These are phyloP conservation scores for Gavia stellata DNA, from an alignment of 2,113 vertebrate species.

Conservation along the genomic window DNA sequence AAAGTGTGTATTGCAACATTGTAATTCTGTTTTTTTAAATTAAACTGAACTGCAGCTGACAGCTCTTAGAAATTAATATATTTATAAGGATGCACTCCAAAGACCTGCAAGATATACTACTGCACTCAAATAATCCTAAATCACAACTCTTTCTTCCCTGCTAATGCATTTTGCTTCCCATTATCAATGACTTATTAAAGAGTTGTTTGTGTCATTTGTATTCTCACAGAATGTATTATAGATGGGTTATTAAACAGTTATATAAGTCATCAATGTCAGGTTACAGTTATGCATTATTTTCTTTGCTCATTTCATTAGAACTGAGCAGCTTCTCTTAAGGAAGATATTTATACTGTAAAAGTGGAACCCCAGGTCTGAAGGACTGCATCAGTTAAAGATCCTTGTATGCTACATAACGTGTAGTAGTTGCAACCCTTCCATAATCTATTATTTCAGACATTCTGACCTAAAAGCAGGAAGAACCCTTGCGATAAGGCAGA, in stretches of 20 bases:
- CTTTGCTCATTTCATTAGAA: not conserved
- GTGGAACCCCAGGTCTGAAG: not conserved
- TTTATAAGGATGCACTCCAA: not conserved
- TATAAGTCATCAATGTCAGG: not conserved
- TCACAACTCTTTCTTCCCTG: not conserved
- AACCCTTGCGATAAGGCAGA: not conserved
- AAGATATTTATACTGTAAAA: not conserved
- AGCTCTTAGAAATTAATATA: not conserved
- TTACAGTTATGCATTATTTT: not conserved
- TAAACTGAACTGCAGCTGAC: not conserved
- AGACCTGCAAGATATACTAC: not conserved
- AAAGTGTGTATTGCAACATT: not conserved
- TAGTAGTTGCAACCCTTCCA: not conserved
- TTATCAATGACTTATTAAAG: constrained; percentile 7
- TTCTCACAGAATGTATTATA: not conserved
- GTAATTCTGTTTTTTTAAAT: not conserved
- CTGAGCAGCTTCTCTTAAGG: not conserved
- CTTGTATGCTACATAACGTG: not conserved
- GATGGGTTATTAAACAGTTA: constrained; percentile 2
- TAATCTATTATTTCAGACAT: not conserved
- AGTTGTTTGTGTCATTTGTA: not conserved
- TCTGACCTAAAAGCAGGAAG: not conserved
- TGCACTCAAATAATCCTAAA: not conserved
- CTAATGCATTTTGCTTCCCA: not conserved
- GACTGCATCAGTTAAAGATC: not conserved